Percentiles rank a stretch among this genome's conserved stretches.
phyloP scores from a whole-genome alignment of 1,140 invertebrate genomes.

The Atta texana region DNA sequence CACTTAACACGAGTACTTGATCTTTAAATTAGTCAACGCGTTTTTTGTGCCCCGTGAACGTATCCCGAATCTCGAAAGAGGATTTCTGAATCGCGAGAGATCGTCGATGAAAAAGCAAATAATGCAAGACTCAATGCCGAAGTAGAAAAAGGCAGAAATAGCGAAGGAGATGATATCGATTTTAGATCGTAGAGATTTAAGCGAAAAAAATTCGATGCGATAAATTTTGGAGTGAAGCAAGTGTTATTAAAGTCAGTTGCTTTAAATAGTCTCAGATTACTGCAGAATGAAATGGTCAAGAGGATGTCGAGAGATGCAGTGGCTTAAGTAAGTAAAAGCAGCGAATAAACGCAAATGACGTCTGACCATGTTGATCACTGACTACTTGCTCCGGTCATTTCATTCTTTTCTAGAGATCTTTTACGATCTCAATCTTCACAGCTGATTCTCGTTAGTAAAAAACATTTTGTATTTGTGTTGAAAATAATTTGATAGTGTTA shows the following conservation, averaged over 20 bases:
- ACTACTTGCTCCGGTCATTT: slow-evolving; percentile 3
- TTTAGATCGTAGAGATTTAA: neutral
- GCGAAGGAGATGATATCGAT: neutral
- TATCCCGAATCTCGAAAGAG: neutral
- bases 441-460: no score
- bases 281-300: neutral
- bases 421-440: neutral
- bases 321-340: slow-evolving; percentile 15
- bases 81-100: neutral
- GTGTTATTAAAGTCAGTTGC: neutral
- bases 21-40: neutral
- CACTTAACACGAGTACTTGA: neutral
- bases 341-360: neutral
- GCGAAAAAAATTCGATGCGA: slow-evolving; percentile 9
- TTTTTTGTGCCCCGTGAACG: neutral
- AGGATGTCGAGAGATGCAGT: neutral
- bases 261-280: neutral
- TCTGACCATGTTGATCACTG: neutral
- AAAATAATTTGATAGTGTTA: no score
- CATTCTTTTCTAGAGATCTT: neutral
- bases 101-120: no score
- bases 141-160: neutral
- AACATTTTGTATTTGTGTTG: no score
- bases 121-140: neutral
- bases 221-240: neutral